Evolutionary conservation across 2,797 vertebrate species (phyloP), one percentile per base, ranked within the genome.

Genomic region (Rhynchotus rufescens): DNA sequence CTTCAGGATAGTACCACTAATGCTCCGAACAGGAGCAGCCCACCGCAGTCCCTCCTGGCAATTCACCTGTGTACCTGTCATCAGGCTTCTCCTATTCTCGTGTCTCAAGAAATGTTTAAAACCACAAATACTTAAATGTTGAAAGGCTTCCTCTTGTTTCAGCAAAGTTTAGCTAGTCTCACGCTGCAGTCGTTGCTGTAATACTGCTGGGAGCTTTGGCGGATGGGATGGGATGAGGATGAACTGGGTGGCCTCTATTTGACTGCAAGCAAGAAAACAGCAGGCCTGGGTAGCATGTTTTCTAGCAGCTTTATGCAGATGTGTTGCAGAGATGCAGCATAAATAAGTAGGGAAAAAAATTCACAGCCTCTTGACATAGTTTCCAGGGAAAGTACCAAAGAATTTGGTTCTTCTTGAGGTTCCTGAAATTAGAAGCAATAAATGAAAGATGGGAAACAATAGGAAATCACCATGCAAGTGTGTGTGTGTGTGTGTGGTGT

Each of bases 371-470:
- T 99, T 99, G 95, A 99, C 99, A 86, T 99, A 99, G 98, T 99
- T 99, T 98, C 99, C 99, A 60, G 99, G 99, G 97, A 99, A 99
- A 97, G 99, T 99, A 98, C 99, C 99, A 97, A 99, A 99, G 96
- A 98, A 98, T 98, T 98, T 99, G 97, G 98, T 99, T 98, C 98
- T 98, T 97, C 99, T 99, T 21, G 99, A 99, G 60, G 99, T 99
- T 97, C 99, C 99, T 99, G 97, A 97, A 97, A 97, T 96, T 77
- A 97, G 94, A 98, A 98, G 96, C 92, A 93, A 95, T 65, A 97
- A 71, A 93, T 96, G 96, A 97, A 97, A 97, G 51, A 92, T 82
- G 92, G 86, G 66, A 92, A 67, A 84, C 15, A 89, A 30, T 23
- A 90, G 86, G 82, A 57, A 68, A 85, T 86, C 68, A 52, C 34